Evolutionary conservation across 2,888 invertebrate genomes (phyloP), one percentile per base, ranked within the genome.

Genomic region (Erebia ligea): DNA sequence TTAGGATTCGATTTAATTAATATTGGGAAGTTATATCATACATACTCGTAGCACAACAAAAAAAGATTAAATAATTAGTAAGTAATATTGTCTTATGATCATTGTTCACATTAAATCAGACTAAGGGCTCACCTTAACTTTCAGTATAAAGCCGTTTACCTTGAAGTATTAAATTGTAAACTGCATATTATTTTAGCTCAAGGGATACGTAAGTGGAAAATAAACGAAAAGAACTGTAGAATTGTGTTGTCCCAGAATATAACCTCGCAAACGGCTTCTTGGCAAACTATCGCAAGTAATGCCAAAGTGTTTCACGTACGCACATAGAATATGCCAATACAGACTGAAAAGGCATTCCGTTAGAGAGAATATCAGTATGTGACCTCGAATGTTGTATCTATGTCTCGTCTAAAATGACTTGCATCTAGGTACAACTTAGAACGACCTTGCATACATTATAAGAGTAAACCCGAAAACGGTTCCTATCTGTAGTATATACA

Each of bases 321-420:
- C 79, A 81, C 81, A 79, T 77, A 78, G 84, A 86, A 87, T 88
- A 86, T 82, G 78, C 81, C 80, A 78, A 81, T 80, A 84, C 85
- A 52, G 81, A 81, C 81, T 83, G 79, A 86, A 85, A 85, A 86
- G 86, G 87, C 82, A 84, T 81, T 78, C 90, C 90, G 88, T 89
- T 91, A 90, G 82, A 82, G 80, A 84, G 79, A 81, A 81, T 81
- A 81, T 78, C 79, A 80, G 79, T 80, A 78, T 81, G 79, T 84
- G 87, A 88, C 89, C 89, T 87, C 87, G 73, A 76, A 76, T 66
- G 72, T 72, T 70, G 81, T 68, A 71, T 63, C 68, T 62, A 66
- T 79, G 79, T 79, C 80, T 76, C 81, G 79, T 79, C 77, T 77
- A 72, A 77, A 76, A 79, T 86, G 86, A 86, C 85, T 87, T 87